Evolutionary conservation across 2,113 vertebrate genomes (phyloP), one percentile per base, ranked within the genome.

Genomic region (Coryphaenoides rupestris): DNA sequence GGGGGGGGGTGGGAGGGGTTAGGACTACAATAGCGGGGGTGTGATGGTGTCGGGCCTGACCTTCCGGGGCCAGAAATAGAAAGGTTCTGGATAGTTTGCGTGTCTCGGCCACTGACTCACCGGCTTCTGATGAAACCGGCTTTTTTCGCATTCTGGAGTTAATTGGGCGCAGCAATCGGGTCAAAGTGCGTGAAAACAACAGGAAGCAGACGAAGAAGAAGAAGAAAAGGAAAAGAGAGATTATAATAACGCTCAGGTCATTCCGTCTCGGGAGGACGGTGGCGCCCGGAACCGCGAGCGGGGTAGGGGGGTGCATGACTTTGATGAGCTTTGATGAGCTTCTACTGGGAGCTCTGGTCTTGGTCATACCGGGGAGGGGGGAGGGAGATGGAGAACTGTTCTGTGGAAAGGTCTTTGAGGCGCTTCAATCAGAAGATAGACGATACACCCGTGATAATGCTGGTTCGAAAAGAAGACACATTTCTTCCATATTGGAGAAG

Each of bases 21-120:
- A 66, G 66, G 49, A 68, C 60, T 65, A 63, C 26, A 58, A 53
- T 1, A 40, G 56, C 19, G 55, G 55, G n/a, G 66, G 69, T 0
- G 62, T 58, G 67, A 57, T 66, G 49, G 54, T 47, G 65, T 80
- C 59, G 68, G 65, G 54, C 82, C 65, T 81, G 74, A 84, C 83
- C 72, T 78, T n/a, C n/a, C 22, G 2, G 57, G 53, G 77, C 85
- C 79, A 86, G 86, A 87, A 89, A 86, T 87, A 87, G 84, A 82
- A 61, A 21, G 60, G 33, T 65, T n/a, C 26, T 78, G 65, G 58
- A 84, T 72, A 60, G 71, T 28, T 79, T 75, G 82, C 76, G 73
- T 84, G 78, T 74, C 47, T 74, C n/a, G 71, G 70, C 21, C 66
- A 64, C 77, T 83, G 74, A 83, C 69, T 86, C 79, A 80, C 46